These are phyloP conservation scores for Gymnothorax javanicus DNA, from an alignment of 2,797 vertebrate species.

Conservation along the genomic window DNA sequence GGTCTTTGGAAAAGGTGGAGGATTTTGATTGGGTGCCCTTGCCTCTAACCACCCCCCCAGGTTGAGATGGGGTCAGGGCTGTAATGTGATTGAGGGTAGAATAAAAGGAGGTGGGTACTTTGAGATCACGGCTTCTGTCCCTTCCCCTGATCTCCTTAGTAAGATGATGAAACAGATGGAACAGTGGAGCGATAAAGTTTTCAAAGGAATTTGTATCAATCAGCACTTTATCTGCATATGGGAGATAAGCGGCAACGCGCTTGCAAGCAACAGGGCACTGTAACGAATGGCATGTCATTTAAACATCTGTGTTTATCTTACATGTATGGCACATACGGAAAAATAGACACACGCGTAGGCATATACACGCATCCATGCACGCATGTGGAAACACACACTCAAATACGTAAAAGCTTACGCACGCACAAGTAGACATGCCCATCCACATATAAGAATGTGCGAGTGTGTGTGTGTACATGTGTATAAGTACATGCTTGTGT, in stretches of 20 bases:
- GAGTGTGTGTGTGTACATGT: background rate
- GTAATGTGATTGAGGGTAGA: background rate
- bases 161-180: background rate
- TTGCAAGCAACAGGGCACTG: background rate
- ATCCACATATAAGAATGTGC: too few relatives aligned
- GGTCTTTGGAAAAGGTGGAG: background rate
- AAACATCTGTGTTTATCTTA: background rate
- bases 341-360: background rate
- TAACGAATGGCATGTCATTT: background rate
- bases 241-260: background rate
- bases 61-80: background rate
- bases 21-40: background rate
- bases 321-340: background rate
- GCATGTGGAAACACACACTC: background rate
- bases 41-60: background rate
- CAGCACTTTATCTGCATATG: background rate
- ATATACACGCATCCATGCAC: background rate
- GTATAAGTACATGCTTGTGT: too few relatives aligned
- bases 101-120: background rate
- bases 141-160: background rate
- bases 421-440: too few relatives aligned
- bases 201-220: background rate
- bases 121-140: background rate
- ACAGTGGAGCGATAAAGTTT: background rate
- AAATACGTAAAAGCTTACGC: background rate